Conservation (phyloP, 1,140 invertebrate genomes). For the Drosophila littoralis region DNA sequence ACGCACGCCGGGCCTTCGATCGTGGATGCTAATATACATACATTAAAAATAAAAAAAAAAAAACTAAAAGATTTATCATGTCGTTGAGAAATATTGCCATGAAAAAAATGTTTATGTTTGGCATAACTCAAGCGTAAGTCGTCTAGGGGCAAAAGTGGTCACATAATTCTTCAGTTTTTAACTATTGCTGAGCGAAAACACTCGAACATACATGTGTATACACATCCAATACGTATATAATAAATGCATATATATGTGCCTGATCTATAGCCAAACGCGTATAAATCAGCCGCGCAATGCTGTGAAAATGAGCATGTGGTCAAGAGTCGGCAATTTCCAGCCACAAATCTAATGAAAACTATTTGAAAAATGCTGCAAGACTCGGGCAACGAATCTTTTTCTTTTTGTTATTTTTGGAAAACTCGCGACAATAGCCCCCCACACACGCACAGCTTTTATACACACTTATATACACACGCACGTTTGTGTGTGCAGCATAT, state of each 20-base stretch:
- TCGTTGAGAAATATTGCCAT: slow-evolving; percentile 45
- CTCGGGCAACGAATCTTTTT: background rate
- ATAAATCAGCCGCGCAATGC: slow-evolving; percentile 32
- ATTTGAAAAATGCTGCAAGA: slow-evolving; percentile 43
- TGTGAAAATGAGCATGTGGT: slow-evolving; percentile 24
- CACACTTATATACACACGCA: background rate
- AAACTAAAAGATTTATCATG: slow-evolving; percentile 40
- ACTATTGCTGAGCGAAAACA: background rate
- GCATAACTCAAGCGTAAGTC: slow-evolving; percentile 43
- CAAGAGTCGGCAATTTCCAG: slow-evolving; percentile 42
- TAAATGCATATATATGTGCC: background rate
- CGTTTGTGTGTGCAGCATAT: background rate
- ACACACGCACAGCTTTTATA: background rate
- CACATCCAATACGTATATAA: background rate
- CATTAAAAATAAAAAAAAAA: slow-evolving; percentile 7
- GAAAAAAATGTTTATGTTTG: slow-evolving; percentile 47
- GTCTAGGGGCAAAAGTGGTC: slow-evolving; percentile 30
- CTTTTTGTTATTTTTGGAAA: slow-evolving; percentile 30
- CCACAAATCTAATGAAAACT: slow-evolving; percentile 37
- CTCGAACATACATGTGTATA: no score
- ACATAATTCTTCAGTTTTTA: slow-evolving; percentile 38
- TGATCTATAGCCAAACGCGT: slow-evolving; percentile 19
- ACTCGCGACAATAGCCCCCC: background rate
- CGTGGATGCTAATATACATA: slow-evolving; percentile 6
- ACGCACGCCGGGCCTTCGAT: slow-evolving; percentile 18